These are phyloP conservation scores for Nymphalis io DNA, from an alignment of 1,140 invertebrate species.

Conservation along the genomic window DNA sequence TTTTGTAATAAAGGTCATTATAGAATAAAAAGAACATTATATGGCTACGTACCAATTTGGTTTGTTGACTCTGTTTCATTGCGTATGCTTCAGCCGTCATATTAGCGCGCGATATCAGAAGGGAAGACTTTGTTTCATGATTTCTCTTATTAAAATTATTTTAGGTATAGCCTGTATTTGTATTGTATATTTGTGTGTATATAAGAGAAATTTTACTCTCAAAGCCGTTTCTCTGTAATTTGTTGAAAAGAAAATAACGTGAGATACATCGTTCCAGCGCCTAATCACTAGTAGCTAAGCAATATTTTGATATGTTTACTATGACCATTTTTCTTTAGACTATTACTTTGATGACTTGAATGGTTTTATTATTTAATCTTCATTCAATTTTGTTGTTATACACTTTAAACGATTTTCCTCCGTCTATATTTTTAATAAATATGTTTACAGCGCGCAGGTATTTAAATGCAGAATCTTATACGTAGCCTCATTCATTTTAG, in stretches of 20 bases:
- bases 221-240: not conserved
- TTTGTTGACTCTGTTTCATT: slow-evolving; percentile 25
- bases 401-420: too few relatives aligned
- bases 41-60: slow-evolving; percentile 15
- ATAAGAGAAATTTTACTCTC: not conserved
- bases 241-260: not conserved
- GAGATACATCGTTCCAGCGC: too few relatives aligned
- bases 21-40: slow-evolving; percentile 7
- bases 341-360: too few relatives aligned
- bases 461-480: too few relatives aligned
- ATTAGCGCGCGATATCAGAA: slow-evolving; percentile 17
- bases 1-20: slow-evolving; percentile 8
- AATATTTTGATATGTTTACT: too few relatives aligned
- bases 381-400: too few relatives aligned
- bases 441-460: too few relatives aligned
- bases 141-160: slow-evolving; percentile 16
- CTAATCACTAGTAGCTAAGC: too few relatives aligned
- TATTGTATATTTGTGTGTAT: not conserved
- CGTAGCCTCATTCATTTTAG: too few relatives aligned
- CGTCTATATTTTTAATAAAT: too few relatives aligned
- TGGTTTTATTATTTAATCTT: too few relatives aligned
- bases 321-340: too few relatives aligned
- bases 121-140: slow-evolving; percentile 22
- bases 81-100: slow-evolving; percentile 25
- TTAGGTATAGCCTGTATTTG: not conserved